phyloP scores from a whole-genome alignment of 2,113 vertebrate species.

The Antennarius striatus region DNA sequence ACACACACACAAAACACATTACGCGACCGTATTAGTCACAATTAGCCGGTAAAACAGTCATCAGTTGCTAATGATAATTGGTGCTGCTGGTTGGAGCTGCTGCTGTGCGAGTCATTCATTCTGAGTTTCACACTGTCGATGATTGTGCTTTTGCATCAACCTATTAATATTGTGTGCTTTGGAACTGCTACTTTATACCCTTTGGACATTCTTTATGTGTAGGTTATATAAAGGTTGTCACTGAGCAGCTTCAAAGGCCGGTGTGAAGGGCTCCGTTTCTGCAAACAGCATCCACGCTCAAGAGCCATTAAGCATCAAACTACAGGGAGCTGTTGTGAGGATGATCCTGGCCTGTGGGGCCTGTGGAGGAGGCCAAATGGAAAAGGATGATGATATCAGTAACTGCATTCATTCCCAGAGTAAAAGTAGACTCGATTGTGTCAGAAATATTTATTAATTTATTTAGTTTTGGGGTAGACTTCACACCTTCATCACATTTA shows the following conservation, averaged over 20 bases:
- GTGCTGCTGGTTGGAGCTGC: constrained; percentile 32
- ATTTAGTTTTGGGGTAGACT: too few relatives aligned
- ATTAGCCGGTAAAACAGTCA: constrained; percentile 16
- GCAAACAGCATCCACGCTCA: background rate
- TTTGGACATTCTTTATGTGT: constrained; percentile 9
- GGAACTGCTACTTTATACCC: constrained; percentile 15
- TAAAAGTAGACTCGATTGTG: background rate
- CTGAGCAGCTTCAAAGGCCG: background rate
- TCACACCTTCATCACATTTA: too few relatives aligned
- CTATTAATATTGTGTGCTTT: constrained; percentile 18
- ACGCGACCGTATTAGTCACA: background rate
- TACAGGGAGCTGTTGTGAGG: background rate
- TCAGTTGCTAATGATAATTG: constrained; percentile 19
- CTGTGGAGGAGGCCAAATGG: background rate
- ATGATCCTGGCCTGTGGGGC: constrained; percentile 1
- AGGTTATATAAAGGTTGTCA: background rate
- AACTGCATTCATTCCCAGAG: background rate
- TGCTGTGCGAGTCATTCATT: too few relatives aligned
- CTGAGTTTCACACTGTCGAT: constrained; percentile 16
- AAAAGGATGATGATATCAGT: constrained; percentile 1
- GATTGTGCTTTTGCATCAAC: constrained; percentile 25
- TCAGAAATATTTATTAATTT: too few relatives aligned
- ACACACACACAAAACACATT: background rate
- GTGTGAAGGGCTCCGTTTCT: background rate
- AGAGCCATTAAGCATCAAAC: background rate